Evolutionary conservation across 1,140 invertebrate species (phyloP), one percentile per base, ranked within the genome.

Genomic region (Lysiphlebus fabarum): DNA sequence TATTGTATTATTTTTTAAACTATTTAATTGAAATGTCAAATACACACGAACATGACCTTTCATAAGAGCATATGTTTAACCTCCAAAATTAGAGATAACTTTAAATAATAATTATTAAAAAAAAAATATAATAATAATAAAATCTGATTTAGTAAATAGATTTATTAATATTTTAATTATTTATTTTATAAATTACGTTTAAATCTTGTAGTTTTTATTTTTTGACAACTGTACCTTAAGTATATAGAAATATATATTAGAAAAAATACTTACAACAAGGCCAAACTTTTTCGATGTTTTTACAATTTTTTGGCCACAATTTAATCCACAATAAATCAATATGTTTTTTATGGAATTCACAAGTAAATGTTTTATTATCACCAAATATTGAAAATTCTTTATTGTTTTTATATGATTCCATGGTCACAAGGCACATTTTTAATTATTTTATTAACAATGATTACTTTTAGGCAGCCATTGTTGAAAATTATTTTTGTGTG

Each of bases 381-480:
- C n/a, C 44, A 47, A 51, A 9, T 43, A 45, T 42, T 26, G 17
- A 2, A 26, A 26, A 26, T 58, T 45, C 36, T 48, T 40, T 14
- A 26, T 58, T 40, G 42, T 56, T 66, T 62, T 51, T 50, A 45
- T 61, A 58, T 56, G 63, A 67, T 69, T 72, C 67, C 67, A 68
- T 73, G 55, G 70, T 69, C 71, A 56, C 54, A 50, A 53, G 26
- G 59, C 50, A 66, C 62, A 68, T 69, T 64, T 64, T 73, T 53
- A 14, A 2, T 56, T 33, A 53, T 53, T 65, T 34, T 62, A 56
- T 64, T 62, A 38, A 33, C 60, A 55, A 14, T 61, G 33, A 61
- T 49, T 53, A 65, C 54, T 67, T 67, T 66, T 54, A 71, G 59
- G 65, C 67, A 62, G 70, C 70, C 70, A 71, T 71, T 68, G 70